phyloP scores from a whole-genome alignment of 2,113 vertebrate species.

The Leucopsar rothschildi region DNA sequence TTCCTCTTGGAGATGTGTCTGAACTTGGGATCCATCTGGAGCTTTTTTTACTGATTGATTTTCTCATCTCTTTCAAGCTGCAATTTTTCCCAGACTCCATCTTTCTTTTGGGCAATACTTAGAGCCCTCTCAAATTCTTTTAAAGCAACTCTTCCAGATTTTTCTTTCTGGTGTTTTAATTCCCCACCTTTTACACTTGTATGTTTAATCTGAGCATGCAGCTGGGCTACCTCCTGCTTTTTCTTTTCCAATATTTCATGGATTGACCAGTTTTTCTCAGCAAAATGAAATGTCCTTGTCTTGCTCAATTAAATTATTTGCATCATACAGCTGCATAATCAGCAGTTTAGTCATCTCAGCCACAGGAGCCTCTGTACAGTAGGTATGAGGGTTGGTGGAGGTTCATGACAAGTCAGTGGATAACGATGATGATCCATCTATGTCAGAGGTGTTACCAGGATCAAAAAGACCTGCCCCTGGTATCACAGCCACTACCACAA shows the following conservation, averaged over 20 bases:
- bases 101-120: conserved; percentile 78
- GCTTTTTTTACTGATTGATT: conserved; percentile 81
- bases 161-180: background rate
- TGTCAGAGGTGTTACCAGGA: background rate
- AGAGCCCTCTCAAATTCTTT: conserved; percentile 88
- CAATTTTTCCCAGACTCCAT: conserved; percentile 81
- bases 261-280: background rate
- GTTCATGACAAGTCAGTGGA: background rate
- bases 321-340: conserved; percentile 88
- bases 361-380: conserved; percentile 59
- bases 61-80: conserved; percentile 85
- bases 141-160: conserved; percentile 67
- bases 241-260: background rate
- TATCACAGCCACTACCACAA: rapidly evolving
- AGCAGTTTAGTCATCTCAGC: conserved; percentile 88
- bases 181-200: background rate
- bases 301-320: conserved; percentile 88
- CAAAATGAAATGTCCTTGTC: background rate
- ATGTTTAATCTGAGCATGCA: rapidly evolving
- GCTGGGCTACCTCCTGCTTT: background rate
- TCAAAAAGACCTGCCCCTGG: background rate
- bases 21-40: conserved; percentile 93
- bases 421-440: background rate
- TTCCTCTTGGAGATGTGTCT: conserved; percentile 89
- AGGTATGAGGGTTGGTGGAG: background rate